Base-by-base conservation (phyloP, 1,140 invertebrate genomes). In the Caenorhabditis latens region DNA sequence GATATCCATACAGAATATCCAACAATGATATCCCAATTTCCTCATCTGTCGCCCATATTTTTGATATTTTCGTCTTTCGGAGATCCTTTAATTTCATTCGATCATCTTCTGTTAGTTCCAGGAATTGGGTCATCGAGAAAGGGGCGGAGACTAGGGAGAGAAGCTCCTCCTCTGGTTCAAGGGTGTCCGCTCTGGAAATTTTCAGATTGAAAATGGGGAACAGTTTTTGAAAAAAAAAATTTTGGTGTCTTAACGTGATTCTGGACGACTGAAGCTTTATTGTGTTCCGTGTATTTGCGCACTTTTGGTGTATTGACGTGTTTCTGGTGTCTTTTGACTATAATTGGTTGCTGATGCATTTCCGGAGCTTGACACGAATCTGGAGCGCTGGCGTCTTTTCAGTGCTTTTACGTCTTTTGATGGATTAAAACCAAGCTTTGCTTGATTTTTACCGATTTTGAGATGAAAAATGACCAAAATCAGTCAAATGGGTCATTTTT, bases 81-180 rank as follows among this genome's bases (percentile, higher is more conserved):
- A 88, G 50, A 82, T 88, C 83, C 48, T 88, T 88, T 14, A 88
- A 48, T 53, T 63, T 85, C 9, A 24, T 19, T 8, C 84, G 61
- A 48, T 88, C 84, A 0, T 88, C 75, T 16, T 85, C 83, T 11
- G 87, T 85, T 2, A 88, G 6, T 13, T 43, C 67, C 7, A 75
- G 24, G 2, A 4, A 61, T 11, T 13, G 21, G 14, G 21, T 1
- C 32, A 32, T 32, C 32, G 32, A 40, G 48, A 82, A 82, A 8
- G 21, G 8, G 9, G 48, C 42, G 4, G 19, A 40, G 71, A 84
- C 50, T 13, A 85, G 40, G 32, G 48, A n/a, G 16, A 32, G 42
- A 16, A 88, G 48, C 14, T 75, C 42, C 19, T 84, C 48, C n/a
- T 84, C 87, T n/a, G 83, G 65, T 65, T 88, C 65, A 43, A 88